phyloP scores from a whole-genome alignment of 2,113 vertebrate species.

The Phyllostomus hastatus region DNA sequence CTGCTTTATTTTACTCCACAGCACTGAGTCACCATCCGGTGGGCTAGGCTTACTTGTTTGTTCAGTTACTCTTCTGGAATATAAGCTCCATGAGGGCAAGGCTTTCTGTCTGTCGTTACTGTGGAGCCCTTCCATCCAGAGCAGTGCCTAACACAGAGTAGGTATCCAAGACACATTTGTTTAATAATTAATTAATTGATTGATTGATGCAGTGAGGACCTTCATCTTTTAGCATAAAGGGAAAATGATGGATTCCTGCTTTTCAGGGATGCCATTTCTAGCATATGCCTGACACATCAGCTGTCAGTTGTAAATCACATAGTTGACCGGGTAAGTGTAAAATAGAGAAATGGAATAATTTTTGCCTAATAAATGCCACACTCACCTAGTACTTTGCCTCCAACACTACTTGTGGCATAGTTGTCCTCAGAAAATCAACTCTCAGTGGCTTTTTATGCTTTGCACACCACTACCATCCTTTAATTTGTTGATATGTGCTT shows the following conservation, averaged over 20 bases:
- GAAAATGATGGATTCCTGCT: background rate
- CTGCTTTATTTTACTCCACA: background rate
- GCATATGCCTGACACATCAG: rapidly evolving
- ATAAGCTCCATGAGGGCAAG: background rate
- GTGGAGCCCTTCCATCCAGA: background rate
- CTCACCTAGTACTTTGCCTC: background rate
- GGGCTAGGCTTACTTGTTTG: background rate
- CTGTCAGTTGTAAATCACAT: background rate
- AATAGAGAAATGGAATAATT: background rate
- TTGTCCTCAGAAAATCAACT: background rate
- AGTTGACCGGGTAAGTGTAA: background rate
- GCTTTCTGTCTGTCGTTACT: background rate
- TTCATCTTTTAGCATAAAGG: background rate
- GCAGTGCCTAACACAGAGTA: background rate
- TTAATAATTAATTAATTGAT: background rate
- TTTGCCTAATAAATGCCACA: background rate
- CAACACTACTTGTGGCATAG: background rate
- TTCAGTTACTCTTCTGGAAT: background rate
- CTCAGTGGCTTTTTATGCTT: background rate
- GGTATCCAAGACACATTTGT: background rate
- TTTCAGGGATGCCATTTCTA: background rate
- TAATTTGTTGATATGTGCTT: background rate
- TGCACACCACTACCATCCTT: background rate
- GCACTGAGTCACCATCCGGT: no score
- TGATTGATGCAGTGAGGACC: background rate